phyloP scores from a whole-genome alignment of 2,888 invertebrate species.

The Bursaphelenchus okinawaensis region DNA sequence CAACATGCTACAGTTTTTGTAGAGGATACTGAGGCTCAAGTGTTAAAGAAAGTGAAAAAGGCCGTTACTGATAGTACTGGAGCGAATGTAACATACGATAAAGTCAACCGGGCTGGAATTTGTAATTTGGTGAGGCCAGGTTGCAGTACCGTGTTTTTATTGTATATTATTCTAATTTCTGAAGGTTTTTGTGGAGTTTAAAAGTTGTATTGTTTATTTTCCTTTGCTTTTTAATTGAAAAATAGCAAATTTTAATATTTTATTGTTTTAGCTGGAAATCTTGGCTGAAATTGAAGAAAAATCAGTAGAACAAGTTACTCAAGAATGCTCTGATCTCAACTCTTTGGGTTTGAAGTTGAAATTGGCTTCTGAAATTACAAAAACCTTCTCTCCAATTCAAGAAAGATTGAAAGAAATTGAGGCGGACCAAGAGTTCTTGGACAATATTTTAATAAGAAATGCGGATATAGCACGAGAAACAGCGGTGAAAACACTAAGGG shows the following conservation, averaged over 20 bases:
- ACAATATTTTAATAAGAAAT: slow-evolving; percentile 8
- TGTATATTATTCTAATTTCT: not conserved
- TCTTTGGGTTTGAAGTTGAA: slow-evolving; percentile 24
- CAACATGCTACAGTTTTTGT: slow-evolving; percentile 74
- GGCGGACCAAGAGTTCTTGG: slow-evolving; percentile 12
- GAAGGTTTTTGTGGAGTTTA: too few relatives aligned
- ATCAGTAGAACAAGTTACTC: slow-evolving; percentile 18
- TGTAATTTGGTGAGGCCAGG: slow-evolving; percentile 74
- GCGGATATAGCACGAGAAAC: slow-evolving; percentile 9
- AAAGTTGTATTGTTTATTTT: not conserved
- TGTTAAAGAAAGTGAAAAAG: slow-evolving; percentile 64
- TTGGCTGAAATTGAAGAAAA: slow-evolving; percentile 17
- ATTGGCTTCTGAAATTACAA: slow-evolving; percentile 11
- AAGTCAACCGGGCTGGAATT: slow-evolving; percentile 75
- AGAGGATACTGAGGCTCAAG: slow-evolving; percentile 66
- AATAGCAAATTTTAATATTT: too few relatives aligned
- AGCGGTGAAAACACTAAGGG: slow-evolving; percentile 11
- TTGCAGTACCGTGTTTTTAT: too few relatives aligned
- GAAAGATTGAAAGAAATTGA: slow-evolving; percentile 14
- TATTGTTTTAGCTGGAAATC: slow-evolving; percentile 17
- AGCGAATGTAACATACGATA: slow-evolving; percentile 72
- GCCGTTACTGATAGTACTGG: slow-evolving; percentile 84
- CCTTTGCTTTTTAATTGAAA: not conserved
- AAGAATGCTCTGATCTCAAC: slow-evolving; percentile 15
- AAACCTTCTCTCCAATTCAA: slow-evolving; percentile 21